phyloP scores from a whole-genome alignment of 2,888 invertebrate species.

The Panopea generosa region DNA sequence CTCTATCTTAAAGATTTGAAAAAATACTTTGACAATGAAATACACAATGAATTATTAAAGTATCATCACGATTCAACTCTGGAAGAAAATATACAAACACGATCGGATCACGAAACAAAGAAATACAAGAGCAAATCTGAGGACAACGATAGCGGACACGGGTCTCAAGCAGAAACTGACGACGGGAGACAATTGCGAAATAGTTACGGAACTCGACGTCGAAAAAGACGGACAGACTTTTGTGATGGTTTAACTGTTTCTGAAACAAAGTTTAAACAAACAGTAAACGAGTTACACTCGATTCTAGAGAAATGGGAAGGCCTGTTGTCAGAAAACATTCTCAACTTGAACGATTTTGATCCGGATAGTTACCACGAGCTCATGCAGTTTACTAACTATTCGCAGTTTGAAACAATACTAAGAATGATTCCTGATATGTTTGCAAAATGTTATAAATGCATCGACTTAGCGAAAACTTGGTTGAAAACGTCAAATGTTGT shows the following conservation, averaged over 20 bases:
- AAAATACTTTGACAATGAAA: slow-evolving; percentile 77
- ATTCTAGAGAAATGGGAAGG: slow-evolving; percentile 76
- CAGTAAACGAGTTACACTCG: slow-evolving; percentile 70
- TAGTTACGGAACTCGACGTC: background rate
- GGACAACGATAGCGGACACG: slow-evolving; percentile 60
- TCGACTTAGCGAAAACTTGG: slow-evolving; percentile 81
- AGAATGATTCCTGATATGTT: slow-evolving; percentile 81
- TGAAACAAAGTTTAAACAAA: slow-evolving; percentile 56
- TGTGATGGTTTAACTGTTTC: background rate
- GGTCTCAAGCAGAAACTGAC: slow-evolving; percentile 50
- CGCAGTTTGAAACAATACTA: slow-evolving; percentile 75
- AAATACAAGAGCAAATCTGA: slow-evolving; percentile 21
- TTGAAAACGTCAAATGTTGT: slow-evolving; percentile 61
- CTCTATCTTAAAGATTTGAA: slow-evolving; percentile 74
- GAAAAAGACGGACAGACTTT: background rate
- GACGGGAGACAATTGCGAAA: slow-evolving; percentile 13
- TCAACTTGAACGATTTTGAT: slow-evolving; percentile 74
- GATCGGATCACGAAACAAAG: no score
- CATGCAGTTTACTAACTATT: slow-evolving; percentile 67
- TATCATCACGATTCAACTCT: slow-evolving; percentile 79
- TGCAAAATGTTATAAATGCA: slow-evolving; percentile 79
- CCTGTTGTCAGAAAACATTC: slow-evolving; percentile 70
- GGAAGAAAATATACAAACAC: no score
- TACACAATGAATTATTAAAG: slow-evolving; percentile 72
- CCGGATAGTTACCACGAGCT: slow-evolving; percentile 79